phyloP scores from a whole-genome alignment of 2,113 vertebrate genomes.

The Catharus fuscescens region DNA sequence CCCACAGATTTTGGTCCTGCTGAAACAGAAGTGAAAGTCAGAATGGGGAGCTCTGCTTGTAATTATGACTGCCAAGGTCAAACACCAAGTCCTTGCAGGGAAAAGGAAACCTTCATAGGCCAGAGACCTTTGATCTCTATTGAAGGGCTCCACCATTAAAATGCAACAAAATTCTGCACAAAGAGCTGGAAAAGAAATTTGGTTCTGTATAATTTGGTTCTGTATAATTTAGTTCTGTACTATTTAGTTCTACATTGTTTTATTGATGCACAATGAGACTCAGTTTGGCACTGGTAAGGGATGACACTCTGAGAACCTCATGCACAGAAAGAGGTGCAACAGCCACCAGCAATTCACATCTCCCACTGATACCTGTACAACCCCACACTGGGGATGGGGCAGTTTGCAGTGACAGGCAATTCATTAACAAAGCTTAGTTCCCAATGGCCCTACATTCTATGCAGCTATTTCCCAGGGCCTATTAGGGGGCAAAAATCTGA shows the following conservation, averaged over 20 bases:
- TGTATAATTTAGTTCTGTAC: background rate
- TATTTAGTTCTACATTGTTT: background rate
- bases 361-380: background rate
- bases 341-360: background rate
- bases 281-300: background rate
- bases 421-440: background rate
- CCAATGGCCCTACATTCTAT: background rate
- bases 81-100: background rate
- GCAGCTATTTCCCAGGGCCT: background rate
- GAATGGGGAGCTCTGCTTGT: background rate
- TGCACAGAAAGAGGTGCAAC: background rate
- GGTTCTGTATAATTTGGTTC: background rate
- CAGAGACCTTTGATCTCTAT: background rate
- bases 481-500: background rate
- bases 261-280: background rate
- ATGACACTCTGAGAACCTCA: background rate
- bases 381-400: too few relatives aligned
- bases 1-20: background rate
- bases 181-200: background rate
- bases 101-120: background rate
- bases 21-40: constrained; percentile 6
- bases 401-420: background rate
- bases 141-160: background rate
- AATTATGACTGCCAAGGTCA: background rate
- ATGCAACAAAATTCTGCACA: background rate